These are phyloP conservation scores for Rutpela maculata DNA, from an alignment of 2,888 invertebrate genomes.

Conservation along the genomic window DNA sequence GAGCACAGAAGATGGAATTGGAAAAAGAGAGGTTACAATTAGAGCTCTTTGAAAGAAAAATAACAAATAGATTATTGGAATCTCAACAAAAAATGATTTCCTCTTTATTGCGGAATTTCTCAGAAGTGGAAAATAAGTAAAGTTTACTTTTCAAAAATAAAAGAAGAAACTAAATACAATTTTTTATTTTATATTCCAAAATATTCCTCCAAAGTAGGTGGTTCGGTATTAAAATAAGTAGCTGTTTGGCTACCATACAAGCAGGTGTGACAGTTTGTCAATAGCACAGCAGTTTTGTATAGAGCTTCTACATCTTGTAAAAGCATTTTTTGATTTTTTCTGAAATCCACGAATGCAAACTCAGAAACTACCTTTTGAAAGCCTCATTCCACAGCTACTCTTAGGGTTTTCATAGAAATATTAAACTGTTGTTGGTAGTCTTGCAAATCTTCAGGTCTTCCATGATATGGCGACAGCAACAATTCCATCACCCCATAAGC, in stretches of 20 bases:
- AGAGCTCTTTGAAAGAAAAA: not conserved
- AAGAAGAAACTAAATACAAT: not conserved
- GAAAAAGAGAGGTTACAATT: not conserved
- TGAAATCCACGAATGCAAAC: slow-evolving; percentile 36
- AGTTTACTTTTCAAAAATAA: not conserved
- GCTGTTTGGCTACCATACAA: slow-evolving; percentile 28
- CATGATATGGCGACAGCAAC: not conserved
- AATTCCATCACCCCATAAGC: not conserved
- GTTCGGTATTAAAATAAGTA: not conserved
- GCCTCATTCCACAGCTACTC: slow-evolving; percentile 35
- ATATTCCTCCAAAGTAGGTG: not conserved
- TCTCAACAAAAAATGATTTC: not conserved
- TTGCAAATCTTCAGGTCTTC: not conserved
- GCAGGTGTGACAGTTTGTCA: slow-evolving; percentile 36
- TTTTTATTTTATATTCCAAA: not conserved
- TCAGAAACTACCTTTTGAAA: slow-evolving; percentile 26
- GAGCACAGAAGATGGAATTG: not conserved
- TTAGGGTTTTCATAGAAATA: slow-evolving; percentile 20
- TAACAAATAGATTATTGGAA: not conserved
- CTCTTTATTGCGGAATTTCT: not conserved
- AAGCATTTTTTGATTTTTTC: slow-evolving; percentile 37
- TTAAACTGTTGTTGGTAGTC: slow-evolving; percentile 28
- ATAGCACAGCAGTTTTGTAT: slow-evolving; percentile 21
- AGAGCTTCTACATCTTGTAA: slow-evolving; percentile 20
- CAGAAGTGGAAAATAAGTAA: not conserved